Evolutionary conservation across 2,113 vertebrate genomes (phyloP), one percentile per base, ranked within the genome.

Genomic region (Paramisgurnus dabryanus): DNA sequence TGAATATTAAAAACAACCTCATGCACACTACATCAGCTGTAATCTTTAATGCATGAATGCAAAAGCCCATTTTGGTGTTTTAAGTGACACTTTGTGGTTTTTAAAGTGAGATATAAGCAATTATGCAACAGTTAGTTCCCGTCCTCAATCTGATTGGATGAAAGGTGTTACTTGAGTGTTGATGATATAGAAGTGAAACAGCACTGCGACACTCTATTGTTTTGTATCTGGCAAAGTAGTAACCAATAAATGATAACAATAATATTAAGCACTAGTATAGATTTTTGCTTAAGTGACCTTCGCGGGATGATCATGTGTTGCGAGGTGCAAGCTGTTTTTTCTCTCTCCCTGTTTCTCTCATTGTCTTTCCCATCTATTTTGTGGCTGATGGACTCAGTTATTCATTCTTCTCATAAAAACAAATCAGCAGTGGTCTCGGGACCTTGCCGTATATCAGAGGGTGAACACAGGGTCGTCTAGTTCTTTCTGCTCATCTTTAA

Each of bases 171-270:
- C 10, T 10, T 34, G 27, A 49, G 47, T 10, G 47, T 49, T 22
- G 47, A 3, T 49, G 47, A 10, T 49, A 49, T 12, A 49, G 10
- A 53, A 12, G 4, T 4, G 11, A 13, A 53, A 53, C 50, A 53
- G 12, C 50, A 15, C 50, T 15, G 11, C 4, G 10, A 50, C 49
- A 13, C 49, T 50, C 13, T 12, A 50, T 12, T 11, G 3, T 53
- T 15, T 15, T 5, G 0, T 49, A 12, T 49, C 12, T 53, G 11
- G 12, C 12, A 53, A 3, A 34, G 22, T 22, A 4, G 71, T 80
- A 78, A 85, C 85, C 79, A 77, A 71, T 73, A 78, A 82, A 81
- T 84, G 85, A 74, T 86, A 87, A 63, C 87, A 88, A 88, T 90
- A 90, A 65, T 67, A 79, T 69, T 83, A 77, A 83, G 70, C 66